A percentile compares a stretch with the other conserved stretches of the same genome.
Evolutionary conservation across 1,140 invertebrate genomes (phyloP).

Genomic region (Pararge aegeria): DNA sequence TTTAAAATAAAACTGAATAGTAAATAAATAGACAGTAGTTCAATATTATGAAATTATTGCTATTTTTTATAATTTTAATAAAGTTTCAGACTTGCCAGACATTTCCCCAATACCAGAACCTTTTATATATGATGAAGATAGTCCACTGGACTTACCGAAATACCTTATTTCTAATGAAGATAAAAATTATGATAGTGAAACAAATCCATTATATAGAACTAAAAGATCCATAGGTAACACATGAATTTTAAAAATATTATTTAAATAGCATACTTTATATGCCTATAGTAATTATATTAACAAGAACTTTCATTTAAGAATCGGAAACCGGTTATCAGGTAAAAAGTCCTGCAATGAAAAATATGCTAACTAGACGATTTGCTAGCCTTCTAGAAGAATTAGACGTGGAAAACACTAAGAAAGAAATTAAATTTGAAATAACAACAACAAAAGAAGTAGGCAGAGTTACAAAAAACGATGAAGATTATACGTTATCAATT

Average conservation of each 20-base stretch:
- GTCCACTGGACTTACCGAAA: neutral
- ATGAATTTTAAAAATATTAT: neutral
- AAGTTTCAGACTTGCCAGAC: neutral
- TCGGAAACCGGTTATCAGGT: conserved; percentile 35
- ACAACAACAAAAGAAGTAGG: conserved; percentile 13
- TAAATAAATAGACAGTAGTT: too few species aligned
- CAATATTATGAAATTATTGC: too few species aligned
- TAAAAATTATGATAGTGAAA: conserved; percentile 32
- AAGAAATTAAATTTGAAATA: conserved; percentile 10
- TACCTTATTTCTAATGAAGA: conserved; percentile 12
- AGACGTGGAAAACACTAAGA: conserved; percentile 41
- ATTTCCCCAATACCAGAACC: neutral
- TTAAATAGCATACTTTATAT: too few species aligned
- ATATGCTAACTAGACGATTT: conserved; percentile 43
- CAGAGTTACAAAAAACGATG: conserved; percentile 19
- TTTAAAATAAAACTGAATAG: too few species aligned
- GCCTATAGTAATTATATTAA: neutral
- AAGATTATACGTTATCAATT: neutral
- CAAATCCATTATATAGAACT: conserved; percentile 38
- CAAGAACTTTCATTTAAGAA: conserved; percentile 28
- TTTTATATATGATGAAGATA: neutral
- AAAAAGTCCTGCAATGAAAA: conserved; percentile 54
- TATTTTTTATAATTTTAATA: too few species aligned
- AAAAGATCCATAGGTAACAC: conserved; percentile 49
- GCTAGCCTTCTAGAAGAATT: conserved; percentile 50